Conservation (phyloP, 2,113 vertebrate species). For the Mormoops blainvillei region DNA sequence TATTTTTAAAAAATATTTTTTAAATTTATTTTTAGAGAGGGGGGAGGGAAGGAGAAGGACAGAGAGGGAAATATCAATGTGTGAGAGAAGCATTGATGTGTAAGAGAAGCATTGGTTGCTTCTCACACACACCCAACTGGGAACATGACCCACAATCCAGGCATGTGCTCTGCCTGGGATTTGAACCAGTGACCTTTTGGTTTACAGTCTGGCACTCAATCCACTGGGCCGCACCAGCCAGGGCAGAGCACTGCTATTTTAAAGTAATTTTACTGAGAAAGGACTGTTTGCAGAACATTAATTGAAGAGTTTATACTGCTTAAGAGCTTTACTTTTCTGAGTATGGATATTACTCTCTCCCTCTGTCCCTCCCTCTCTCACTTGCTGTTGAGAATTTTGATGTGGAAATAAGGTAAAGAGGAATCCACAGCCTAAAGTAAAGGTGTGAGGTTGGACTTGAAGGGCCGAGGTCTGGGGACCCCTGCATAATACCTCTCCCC, state of each 20-base stretch:
- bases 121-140: no score
- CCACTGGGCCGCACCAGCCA: no score
- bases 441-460: not conserved
- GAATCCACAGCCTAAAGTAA: not conserved
- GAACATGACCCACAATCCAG: no score
- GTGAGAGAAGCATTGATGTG: no score
- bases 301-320: slow-evolving; percentile 37
- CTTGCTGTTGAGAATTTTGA: not conserved
- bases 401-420: not conserved
- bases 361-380: not conserved
- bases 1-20: slow-evolving; percentile 62
- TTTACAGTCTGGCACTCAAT: no score
- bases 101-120: no score
- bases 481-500: accelerated
- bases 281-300: slow-evolving; percentile 30
- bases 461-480: not conserved
- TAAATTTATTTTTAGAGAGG: no score
- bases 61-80: no score
- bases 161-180: no score
- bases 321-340: slow-evolving; percentile 52
- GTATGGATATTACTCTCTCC: slow-evolving; percentile 36
- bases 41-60: no score
- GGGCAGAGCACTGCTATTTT: slow-evolving; percentile 47
- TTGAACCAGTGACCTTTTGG: no score
- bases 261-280: slow-evolving; percentile 61